Percentiles rank a stretch among this genome's conserved stretches.
These are phyloP conservation scores for Adelognathus sp. DNA, from an alignment of 2,888 invertebrate genomes.

Conservation along the genomic window DNA sequence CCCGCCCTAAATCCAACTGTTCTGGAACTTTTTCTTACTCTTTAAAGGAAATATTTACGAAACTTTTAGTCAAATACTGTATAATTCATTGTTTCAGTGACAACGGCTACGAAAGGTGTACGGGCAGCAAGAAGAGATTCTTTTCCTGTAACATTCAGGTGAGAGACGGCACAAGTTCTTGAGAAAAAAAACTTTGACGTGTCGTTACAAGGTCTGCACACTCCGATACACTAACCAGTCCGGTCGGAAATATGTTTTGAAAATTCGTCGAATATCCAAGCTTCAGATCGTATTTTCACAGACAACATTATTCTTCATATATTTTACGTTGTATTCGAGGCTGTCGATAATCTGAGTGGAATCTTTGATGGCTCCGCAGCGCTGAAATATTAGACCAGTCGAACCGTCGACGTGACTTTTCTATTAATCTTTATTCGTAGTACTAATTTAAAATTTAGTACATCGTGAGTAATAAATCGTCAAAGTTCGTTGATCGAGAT, in stretches of 20 bases:
- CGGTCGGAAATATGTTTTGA: too few relatives aligned
- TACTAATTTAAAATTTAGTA: background rate
- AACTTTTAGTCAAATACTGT: background rate
- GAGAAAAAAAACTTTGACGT: too few relatives aligned
- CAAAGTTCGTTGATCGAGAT: slow-evolving; percentile 15
- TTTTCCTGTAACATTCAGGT: slow-evolving; percentile 96
- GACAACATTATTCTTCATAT: too few relatives aligned
- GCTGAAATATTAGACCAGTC: background rate
- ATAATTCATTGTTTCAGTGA: slow-evolving; percentile 81
- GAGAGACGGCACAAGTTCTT: slow-evolving; percentile 69
- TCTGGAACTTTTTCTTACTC: too few relatives aligned
- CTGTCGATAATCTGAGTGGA: background rate
- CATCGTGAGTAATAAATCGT: background rate
- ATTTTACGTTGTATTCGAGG: too few relatives aligned
- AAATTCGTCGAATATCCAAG: too few relatives aligned
- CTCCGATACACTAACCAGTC: too few relatives aligned
- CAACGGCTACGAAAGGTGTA: slow-evolving; percentile 86
- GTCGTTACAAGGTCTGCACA: too few relatives aligned
- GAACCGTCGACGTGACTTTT: background rate
- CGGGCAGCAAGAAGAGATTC: slow-evolving; percentile 91
- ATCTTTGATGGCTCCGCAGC: too few relatives aligned
- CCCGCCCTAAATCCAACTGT: too few relatives aligned
- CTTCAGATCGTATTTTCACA: too few relatives aligned
- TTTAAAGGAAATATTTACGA: background rate
- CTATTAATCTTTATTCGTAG: background rate